These are phyloP conservation scores for Caradrina clavipalpis DNA, from an alignment of 2,888 invertebrate genomes.

Conservation along the genomic window DNA sequence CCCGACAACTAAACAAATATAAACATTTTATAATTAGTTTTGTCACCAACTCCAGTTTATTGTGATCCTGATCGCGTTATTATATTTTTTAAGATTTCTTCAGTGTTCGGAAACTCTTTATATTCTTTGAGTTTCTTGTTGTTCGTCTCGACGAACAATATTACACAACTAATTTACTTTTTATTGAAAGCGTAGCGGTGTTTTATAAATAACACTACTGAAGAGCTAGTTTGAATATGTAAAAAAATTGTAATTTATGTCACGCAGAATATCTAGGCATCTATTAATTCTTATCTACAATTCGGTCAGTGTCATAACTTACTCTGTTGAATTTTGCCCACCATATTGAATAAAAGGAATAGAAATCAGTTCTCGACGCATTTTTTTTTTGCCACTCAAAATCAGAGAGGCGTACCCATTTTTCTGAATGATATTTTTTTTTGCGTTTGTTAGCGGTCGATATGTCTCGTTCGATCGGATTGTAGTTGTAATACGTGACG, in stretches of 20 bases:
- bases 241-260: constrained; percentile 41
- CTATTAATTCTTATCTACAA: constrained; percentile 31
- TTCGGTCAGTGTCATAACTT: constrained; percentile 3
- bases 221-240: constrained; percentile 44
- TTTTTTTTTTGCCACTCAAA: background rate
- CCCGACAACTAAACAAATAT: constrained; percentile 93
- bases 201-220: constrained; percentile 57
- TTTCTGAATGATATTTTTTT: background rate
- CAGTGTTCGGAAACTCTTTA: constrained; percentile 30
- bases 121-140: constrained; percentile 31
- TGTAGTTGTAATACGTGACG: background rate
- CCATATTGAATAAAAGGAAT: background rate
- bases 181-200: constrained; percentile 53
- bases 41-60: constrained; percentile 11
- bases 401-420: background rate
- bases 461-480: background rate
- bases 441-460: background rate
- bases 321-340: background rate
- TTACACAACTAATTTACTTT: constrained; percentile 46
- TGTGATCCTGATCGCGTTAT: constrained; percentile 25
- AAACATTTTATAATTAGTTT: constrained; percentile 61
- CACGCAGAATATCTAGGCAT: constrained; percentile 5
- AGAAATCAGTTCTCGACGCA: background rate
- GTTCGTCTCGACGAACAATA: constrained; percentile 48
- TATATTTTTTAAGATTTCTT: constrained; percentile 19